These are phyloP conservation scores for Pempheris klunzingeri DNA, from an alignment of 2,797 vertebrate genomes.

Conservation along the genomic window DNA sequence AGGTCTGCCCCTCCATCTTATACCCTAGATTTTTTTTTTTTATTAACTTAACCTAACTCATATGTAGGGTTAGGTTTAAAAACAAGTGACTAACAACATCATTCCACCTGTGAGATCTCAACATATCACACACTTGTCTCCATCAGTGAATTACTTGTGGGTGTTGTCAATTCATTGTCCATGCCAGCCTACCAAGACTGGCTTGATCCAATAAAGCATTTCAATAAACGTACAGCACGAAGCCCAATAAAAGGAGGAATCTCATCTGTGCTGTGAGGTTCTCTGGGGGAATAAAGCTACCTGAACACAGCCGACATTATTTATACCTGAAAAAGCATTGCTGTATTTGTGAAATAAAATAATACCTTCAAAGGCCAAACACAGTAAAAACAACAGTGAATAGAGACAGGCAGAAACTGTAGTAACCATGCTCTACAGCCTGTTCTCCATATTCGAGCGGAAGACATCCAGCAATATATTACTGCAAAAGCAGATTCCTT, in stretches of 20 bases:
- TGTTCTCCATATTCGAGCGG: slow-evolving; percentile 25
- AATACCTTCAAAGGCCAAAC: slow-evolving; percentile 35
- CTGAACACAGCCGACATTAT: slow-evolving; percentile 47
- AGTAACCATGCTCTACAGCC: slow-evolving; percentile 29
- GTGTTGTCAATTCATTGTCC: slow-evolving; percentile 12
- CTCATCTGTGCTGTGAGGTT: slow-evolving; percentile 30
- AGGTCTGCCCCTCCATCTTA: neutral
- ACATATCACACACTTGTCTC: neutral
- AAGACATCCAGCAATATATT: slow-evolving; percentile 51
- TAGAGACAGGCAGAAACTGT: slow-evolving; percentile 4
- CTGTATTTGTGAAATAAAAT: slow-evolving; percentile 39
- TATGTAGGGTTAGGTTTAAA: neutral
- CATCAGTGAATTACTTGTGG: neutral
- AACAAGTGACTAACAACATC: neutral
- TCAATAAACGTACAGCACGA: slow-evolving; percentile 49
- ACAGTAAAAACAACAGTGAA: slow-evolving; percentile 25
- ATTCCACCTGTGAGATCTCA: slow-evolving; percentile 5
- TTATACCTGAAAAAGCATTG: slow-evolving; percentile 42
- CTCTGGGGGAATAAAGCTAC: slow-evolving; percentile 54
- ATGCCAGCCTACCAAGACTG: neutral
- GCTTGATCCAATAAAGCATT: slow-evolving; percentile 50
- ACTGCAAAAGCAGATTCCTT: slow-evolving; percentile 59
- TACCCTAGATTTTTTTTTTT: neutral
- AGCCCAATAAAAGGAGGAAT: slow-evolving; percentile 51
- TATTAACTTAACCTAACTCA: neutral